Base-by-base conservation (phyloP, 2,888 invertebrate species). In the Pteria penguin region DNA sequence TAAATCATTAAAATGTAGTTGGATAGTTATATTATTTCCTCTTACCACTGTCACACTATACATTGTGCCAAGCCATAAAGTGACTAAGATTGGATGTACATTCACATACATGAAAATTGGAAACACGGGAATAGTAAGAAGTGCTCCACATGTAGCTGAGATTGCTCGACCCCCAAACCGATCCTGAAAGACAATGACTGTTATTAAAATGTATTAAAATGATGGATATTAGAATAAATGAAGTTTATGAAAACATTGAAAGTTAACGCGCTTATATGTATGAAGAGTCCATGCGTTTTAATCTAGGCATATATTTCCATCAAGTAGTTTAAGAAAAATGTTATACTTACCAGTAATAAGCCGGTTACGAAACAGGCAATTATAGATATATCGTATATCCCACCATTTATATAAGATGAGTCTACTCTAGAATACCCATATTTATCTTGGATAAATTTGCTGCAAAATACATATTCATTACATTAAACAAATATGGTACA, bases 381-480 rank as follows among this genome's bases (percentile, higher is more conserved):
- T n/a, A 82, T 74, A 11, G 82, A 80, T 11, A 80, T 76, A 55
- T 81, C 81, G 57, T 81, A 82, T 1, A 82, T 57, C 1, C 74
- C 79, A 8, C 82, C 82, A 33, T 81, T 81, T 24, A 76, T 70
- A 32, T 82, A 82, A 1, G 82, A 81, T 1, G 82, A 74, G 2
- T 32, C 54, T 5, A 77, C 76, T 58, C 74, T 72, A 0, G 68
- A 54, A 69, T 76, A 79, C 2, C 76, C 79, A 60, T 76, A 81
- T 45, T 71, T 79, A 32, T 82, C 82, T 26, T 79, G 78, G n/a
- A 82, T 75, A 29, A 79, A 79, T 68, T 82, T 82, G 32, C 82
- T 82, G 72, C 57, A 79, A 80, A 27, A 31, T 11, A 57, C 24
- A 57, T 55, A n/a, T n/a, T n/a, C n/a, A n/a, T n/a, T n/a, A n/a